Percentiles rank a stretch among this genome's conserved stretches.
These are phyloP conservation scores for Apogon talboti DNA, from an alignment of 2,797 vertebrate genomes.

Conservation along the genomic window DNA sequence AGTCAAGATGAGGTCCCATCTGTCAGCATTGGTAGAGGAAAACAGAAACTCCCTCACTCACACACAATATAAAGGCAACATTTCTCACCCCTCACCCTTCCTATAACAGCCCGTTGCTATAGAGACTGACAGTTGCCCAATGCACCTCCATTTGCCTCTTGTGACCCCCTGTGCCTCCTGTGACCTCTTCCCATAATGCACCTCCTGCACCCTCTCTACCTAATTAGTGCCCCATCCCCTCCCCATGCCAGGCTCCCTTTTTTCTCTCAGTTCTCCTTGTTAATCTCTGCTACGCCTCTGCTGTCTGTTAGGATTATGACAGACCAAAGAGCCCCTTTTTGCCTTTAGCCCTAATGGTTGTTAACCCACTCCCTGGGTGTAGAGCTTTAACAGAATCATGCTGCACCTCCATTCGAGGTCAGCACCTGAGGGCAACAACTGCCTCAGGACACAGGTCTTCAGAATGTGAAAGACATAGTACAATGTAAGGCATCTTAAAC, in stretches of 20 bases:
- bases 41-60: conserved; percentile 34
- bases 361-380: conserved; percentile 12
- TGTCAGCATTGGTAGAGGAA: conserved; percentile 52
- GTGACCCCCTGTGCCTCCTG: conserved; percentile 50
- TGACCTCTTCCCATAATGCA: conserved; percentile 54
- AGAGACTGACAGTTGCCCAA: conserved; percentile 78
- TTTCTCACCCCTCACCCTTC: conserved; percentile 78
- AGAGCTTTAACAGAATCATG: conserved; percentile 30
- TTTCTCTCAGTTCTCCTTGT: conserved; percentile 10
- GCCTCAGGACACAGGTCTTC: conserved; percentile 36
- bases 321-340: conserved; percentile 10
- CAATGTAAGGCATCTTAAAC: conserved; percentile 20
- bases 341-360: conserved; percentile 23
- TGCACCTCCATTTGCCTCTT: conserved; percentile 58
- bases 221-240: conserved; percentile 40
- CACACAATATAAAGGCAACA: conserved; percentile 46
- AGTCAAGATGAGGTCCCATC: conserved; percentile 60
- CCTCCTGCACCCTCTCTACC: conserved; percentile 37
- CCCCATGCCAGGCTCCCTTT: conserved; percentile 18
- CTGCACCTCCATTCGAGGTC: conserved; percentile 26
- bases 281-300: conserved; percentile 33
- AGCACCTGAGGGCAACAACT: conserved; percentile 42
- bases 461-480: conserved; percentile 15
- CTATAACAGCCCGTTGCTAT: conserved; percentile 79
- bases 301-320: conserved; percentile 25